Percentiles rank a stretch among this genome's conserved stretches.
These are phyloP conservation scores for Zaprionus lineosus DNA, from an alignment of 2,888 invertebrate genomes.

Conservation along the genomic window DNA sequence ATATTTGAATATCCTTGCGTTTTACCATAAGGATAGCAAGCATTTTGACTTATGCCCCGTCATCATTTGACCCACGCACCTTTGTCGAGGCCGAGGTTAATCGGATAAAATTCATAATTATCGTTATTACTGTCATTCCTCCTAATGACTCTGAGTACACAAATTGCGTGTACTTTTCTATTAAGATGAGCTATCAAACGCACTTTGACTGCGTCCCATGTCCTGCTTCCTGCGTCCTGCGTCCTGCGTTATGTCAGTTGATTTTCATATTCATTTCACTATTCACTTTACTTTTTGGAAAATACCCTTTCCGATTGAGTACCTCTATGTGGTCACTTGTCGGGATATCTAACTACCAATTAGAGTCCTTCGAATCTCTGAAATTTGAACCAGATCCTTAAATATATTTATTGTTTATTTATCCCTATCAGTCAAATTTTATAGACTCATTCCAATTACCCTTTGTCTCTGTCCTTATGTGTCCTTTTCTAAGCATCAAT, in stretches of 20 bases:
- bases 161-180: slow-evolving; percentile 80
- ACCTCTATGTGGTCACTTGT: background rate
- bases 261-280: slow-evolving; percentile 37
- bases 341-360: too few species aligned
- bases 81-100: slow-evolving; percentile 65
- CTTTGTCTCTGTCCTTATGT: too few species aligned
- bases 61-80: slow-evolving; percentile 44
- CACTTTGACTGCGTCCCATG: slow-evolving; percentile 68
- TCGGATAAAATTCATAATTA: slow-evolving; percentile 83
- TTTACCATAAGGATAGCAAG: background rate
- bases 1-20: slow-evolving; percentile 58
- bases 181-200: slow-evolving; percentile 80
- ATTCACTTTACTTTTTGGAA: slow-evolving; percentile 15
- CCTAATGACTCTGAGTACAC: slow-evolving; percentile 63
- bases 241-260: slow-evolving; percentile 30
- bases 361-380: too few species aligned
- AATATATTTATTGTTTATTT: too few species aligned
- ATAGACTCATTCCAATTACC: too few species aligned
- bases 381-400: too few species aligned
- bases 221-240: background rate
- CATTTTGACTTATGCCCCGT: slow-evolving; percentile 56
- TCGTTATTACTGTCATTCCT: slow-evolving; percentile 82
- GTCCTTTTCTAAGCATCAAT: too few species aligned
- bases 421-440: too few species aligned
- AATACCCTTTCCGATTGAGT: slow-evolving; percentile 1